These are phyloP conservation scores for Archips crataeganus DNA, from an alignment of 2,888 invertebrate genomes.

Conservation along the genomic window DNA sequence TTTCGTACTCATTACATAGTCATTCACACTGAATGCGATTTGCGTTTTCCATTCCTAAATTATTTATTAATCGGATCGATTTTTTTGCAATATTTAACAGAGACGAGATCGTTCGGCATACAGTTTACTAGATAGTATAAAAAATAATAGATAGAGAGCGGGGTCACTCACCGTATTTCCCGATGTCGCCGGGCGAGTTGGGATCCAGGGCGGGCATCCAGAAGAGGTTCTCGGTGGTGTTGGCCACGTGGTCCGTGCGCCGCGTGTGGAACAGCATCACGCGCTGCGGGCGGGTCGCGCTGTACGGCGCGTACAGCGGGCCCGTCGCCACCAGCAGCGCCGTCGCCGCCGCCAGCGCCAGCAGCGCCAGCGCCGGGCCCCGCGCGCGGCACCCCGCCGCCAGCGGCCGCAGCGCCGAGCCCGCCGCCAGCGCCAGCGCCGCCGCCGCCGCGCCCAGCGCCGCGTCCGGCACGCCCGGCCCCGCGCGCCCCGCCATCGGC, in stretches of 20 bases:
- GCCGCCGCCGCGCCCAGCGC: constrained; percentile 62
- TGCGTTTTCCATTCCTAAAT: too few relatives aligned
- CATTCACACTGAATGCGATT: too few relatives aligned
- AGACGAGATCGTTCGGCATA: too few relatives aligned
- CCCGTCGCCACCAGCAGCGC: constrained; percentile 63
- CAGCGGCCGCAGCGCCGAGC: constrained; percentile 66
- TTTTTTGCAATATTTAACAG: too few relatives aligned
- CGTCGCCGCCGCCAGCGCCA: constrained; percentile 25
- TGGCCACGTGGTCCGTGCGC: constrained; percentile 84
- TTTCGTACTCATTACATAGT: too few relatives aligned
- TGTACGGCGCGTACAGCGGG: constrained; percentile 72
- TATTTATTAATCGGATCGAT: too few relatives aligned
- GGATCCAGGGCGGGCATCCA: constrained; percentile 92
- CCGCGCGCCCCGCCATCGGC: constrained; percentile 93
- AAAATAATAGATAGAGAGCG: too few relatives aligned
- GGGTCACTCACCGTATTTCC: constrained; percentile 49
- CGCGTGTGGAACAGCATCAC: constrained; percentile 89
- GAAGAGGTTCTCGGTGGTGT: constrained; percentile 71
- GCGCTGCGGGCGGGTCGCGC: constrained; percentile 87
- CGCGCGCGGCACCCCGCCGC: constrained; percentile 54
- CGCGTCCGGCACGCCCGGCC: constrained; percentile 89
- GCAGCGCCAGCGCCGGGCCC: constrained; percentile 49
- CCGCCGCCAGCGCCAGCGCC: constrained; percentile 71
- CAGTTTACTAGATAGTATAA: too few relatives aligned
- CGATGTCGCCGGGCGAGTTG: constrained; percentile 86